Percentiles rank a stretch among this genome's conserved stretches.
phyloP scores from a whole-genome alignment of 2,797 vertebrate genomes.

The Sebastes trivittatus region DNA sequence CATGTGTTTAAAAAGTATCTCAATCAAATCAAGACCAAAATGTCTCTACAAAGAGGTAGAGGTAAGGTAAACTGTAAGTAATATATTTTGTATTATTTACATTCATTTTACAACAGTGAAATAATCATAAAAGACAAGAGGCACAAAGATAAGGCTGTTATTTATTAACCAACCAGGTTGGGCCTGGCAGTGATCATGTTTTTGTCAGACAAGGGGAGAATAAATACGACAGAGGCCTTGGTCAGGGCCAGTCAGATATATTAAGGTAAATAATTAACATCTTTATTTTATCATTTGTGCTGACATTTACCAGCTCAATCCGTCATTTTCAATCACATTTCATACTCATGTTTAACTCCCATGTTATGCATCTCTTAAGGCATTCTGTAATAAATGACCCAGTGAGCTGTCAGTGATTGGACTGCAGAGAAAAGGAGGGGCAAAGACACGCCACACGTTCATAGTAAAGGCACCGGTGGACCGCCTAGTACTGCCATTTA shows the following conservation, averaged over 20 bases:
- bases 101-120: not conserved
- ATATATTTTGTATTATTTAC: not conserved
- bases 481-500: not conserved
- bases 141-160: slow-evolving; percentile 1
- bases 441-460: not conserved
- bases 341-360: not conserved
- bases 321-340: not conserved
- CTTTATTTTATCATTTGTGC: not conserved
- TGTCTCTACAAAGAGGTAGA: not conserved
- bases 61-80: not conserved
- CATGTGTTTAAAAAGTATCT: not conserved
- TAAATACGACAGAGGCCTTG: slow-evolving; percentile 8
- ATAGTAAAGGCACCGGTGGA: not conserved
- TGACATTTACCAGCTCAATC: not conserved
- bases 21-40: not conserved
- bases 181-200: not conserved
- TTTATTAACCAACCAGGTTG: slow-evolving; percentile 21
- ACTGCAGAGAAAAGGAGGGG: slow-evolving; percentile 5
- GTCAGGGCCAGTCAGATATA: not conserved
- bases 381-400: not conserved
- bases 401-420: not conserved
- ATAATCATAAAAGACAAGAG: not conserved
- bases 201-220: not conserved
- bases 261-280: slow-evolving; percentile 53
- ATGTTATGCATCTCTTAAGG: not conserved